phyloP scores from a whole-genome alignment of 2,113 vertebrate species.

The Anoura caudifer region DNA sequence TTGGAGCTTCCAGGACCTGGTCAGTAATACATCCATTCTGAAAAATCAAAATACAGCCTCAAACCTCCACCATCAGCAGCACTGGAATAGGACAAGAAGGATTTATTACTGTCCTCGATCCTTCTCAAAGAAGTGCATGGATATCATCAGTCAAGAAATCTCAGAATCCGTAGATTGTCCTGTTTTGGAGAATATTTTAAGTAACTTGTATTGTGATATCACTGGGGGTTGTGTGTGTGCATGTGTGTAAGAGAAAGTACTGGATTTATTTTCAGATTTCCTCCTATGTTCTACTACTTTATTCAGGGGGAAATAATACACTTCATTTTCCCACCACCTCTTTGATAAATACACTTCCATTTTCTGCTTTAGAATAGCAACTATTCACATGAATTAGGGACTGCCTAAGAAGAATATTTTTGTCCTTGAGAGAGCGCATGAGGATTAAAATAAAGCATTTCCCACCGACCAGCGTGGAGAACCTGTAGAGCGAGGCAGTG shows the following conservation, averaged over 20 bases:
- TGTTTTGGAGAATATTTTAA: not conserved
- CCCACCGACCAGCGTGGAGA: not conserved
- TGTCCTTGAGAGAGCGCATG: not conserved
- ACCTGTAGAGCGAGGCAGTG: not conserved
- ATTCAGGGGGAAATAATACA: not conserved
- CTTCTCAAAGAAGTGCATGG: not conserved
- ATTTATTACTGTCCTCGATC: not conserved
- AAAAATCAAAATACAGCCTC: not conserved
- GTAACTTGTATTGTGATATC: not conserved
- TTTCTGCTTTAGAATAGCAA: not conserved
- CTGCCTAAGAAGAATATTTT: not conserved
- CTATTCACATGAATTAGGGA: not conserved
- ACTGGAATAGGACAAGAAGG: not conserved
- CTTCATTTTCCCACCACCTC: not conserved
- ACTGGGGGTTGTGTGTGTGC: not conserved
- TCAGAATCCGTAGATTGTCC: not conserved
- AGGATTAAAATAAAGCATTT: not conserved
- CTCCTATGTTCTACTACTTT: not conserved
- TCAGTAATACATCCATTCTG: constrained; percentile 15
- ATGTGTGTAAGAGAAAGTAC: not conserved
- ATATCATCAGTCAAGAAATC: not conserved
- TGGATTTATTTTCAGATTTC: constrained; percentile 1
- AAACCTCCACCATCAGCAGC: not conserved
- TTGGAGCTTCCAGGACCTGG: not conserved
- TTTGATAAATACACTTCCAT: not conserved